Conservation (phyloP, 2,113 vertebrate species). For the Dicaeum eximium region DNA sequence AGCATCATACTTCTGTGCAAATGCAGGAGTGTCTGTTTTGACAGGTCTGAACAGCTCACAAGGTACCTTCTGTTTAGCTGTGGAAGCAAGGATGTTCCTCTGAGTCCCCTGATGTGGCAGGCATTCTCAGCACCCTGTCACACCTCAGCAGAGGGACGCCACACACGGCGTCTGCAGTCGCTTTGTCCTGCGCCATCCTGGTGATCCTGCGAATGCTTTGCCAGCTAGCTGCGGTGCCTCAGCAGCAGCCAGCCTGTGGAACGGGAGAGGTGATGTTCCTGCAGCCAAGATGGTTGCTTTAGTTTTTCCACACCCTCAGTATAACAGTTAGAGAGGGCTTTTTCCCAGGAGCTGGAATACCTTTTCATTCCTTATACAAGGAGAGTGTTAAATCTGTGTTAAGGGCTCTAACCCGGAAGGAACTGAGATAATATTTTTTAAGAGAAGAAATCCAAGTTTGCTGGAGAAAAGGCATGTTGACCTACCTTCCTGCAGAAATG, state of each 20-base stretch:
- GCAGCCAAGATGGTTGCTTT: neutral
- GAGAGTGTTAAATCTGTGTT: neutral
- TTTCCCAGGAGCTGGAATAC: neutral
- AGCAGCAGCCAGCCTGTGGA: neutral
- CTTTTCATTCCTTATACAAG: neutral
- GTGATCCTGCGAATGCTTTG: too few relatives aligned
- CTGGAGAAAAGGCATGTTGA: neutral
- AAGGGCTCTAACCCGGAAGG: neutral
- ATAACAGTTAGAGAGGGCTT: neutral
- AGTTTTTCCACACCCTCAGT: neutral
- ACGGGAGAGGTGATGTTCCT: neutral
- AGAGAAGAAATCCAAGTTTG: neutral
- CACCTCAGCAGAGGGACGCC: neutral
- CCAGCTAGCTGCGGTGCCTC: neutral
- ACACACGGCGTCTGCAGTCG: fast-evolving
- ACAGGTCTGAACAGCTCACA: neutral
- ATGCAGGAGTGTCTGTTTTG: neutral
- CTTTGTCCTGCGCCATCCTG: neutral
- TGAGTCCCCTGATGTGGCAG: neutral
- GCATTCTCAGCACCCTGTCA: neutral
- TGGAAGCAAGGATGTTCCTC: neutral
- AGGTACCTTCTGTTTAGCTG: neutral
- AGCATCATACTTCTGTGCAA: neutral
- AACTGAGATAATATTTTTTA: neutral
- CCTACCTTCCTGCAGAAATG: neutral